Evolutionary conservation across 2,888 invertebrate species (phyloP).

Genomic region (Acleris emargana): DNA sequence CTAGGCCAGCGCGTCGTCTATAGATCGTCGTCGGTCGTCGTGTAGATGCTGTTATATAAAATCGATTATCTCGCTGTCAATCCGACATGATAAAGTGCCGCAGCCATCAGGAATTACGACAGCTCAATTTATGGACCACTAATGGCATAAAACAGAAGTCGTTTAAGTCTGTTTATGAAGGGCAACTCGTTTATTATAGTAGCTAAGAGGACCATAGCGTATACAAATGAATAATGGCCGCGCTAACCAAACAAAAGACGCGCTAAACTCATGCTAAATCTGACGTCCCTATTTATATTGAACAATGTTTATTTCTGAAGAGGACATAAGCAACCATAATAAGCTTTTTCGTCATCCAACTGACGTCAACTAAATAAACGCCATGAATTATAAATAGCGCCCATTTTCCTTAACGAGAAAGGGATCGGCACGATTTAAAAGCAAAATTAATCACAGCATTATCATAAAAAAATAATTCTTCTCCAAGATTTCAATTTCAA

Average conservation of each 20-base stretch:
- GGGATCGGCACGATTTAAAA: too few species aligned
- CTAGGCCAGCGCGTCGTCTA: too few species aligned
- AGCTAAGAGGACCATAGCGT: too few species aligned
- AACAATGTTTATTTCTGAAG: too few species aligned
- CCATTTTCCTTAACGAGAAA: too few species aligned
- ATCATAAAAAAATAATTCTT: not conserved
- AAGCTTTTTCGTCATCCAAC: too few species aligned
- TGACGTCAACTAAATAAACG: too few species aligned
- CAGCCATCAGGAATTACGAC: constrained; percentile 29
- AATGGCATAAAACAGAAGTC: constrained; percentile 31
- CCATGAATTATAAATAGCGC: too few species aligned
- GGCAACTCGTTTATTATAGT: constrained; percentile 12
- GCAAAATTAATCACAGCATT: constrained; percentile 1
- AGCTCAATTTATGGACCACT: constrained; percentile 24
- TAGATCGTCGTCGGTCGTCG: too few species aligned
- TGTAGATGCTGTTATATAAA: constrained; percentile 4
- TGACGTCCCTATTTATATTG: too few species aligned
- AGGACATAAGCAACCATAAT: too few species aligned
- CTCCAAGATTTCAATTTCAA: constrained; percentile 1
- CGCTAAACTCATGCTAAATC: too few species aligned
- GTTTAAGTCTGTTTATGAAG: constrained; percentile 18
- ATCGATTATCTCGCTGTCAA: constrained; percentile 18
- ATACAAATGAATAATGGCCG: not conserved
- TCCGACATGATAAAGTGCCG: constrained; percentile 24
- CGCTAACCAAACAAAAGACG: not conserved